Base-by-base conservation (phyloP, 2,888 invertebrate genomes). In the Drosophila barbarae region DNA sequence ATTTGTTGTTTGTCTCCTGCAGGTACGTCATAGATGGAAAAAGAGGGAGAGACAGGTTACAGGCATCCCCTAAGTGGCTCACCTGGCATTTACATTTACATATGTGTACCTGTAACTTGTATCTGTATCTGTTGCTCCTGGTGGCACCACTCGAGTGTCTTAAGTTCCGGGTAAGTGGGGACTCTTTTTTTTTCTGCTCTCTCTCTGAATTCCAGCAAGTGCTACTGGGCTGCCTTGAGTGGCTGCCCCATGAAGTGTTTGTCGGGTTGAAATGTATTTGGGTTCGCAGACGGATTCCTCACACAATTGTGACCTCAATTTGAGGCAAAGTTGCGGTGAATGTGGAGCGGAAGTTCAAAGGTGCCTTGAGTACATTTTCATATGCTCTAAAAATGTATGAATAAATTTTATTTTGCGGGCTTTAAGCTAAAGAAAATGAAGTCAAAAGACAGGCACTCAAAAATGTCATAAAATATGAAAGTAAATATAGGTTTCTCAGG, bases 141-240 rank as follows among this genome's bases (percentile, higher is more conserved):
- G 46, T 10, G 10, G 38, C 56, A 38, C 59, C 76, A 74, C 79
- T 79, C 77, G 77, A 79, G 83, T 76, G 68, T 79, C 79, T 79
- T 79, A 79, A 79, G 79, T 83, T 79, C 63, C 72, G 59, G 80
- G 76, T 69, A 78, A 84, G 81, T 79, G 82, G 75, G 42, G 26
- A 77, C 41, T 41, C 23, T 77, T 76, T 84, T 83, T 58, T 46
- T 30, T 26, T 28, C 3, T 23, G 23, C 26, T 26, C n/a, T 6
- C 21, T 3, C 39, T 41, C 71, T 73, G 73, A 77, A 81, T 81
- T 74, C 76, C 79, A 73, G 71, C 82, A 81, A 81, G 84, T 84
- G 74, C 69, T 71, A 67, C 72, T 68, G 84, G 81, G 74, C 70
- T 72, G 70, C 72, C 68, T 66, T 72, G 71, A 79, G 80, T 77